Conservation (phyloP, 2,797 vertebrate genomes). For the Salmo trutta region DNA sequence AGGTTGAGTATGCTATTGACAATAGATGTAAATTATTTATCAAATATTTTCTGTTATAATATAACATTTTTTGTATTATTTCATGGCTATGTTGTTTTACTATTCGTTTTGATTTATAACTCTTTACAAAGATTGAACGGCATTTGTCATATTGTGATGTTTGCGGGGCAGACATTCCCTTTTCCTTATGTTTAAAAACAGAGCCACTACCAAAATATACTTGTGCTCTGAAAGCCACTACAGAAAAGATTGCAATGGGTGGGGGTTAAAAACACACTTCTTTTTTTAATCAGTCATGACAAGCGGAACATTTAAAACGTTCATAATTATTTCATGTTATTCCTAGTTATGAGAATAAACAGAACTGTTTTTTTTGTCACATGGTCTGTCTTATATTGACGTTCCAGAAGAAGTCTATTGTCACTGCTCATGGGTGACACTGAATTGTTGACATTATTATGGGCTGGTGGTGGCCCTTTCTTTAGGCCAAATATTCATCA, state of each 20-base stretch:
- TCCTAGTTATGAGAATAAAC: neutral
- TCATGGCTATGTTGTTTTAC: neutral
- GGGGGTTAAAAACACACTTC: too few relatives aligned
- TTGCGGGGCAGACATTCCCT: neutral
- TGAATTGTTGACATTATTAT: constrained; percentile 7
- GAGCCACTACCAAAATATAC: neutral
- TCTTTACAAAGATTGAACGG: neutral
- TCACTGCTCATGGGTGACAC: constrained; percentile 39
- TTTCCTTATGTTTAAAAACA: neutral
- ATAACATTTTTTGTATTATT: neutral
- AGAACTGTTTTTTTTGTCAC: constrained; percentile 45
- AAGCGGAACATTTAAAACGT: neutral
- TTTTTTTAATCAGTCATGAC: neutral
- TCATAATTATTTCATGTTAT: neutral
- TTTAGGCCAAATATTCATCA: neutral
- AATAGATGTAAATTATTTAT: neutral
- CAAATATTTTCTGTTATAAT: neutral
- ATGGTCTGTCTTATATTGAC: constrained; percentile 53
- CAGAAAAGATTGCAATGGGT: too few relatives aligned
- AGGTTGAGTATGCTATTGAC: neutral
- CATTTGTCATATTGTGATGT: neutral
- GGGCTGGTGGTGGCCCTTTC: neutral
- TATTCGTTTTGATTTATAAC: neutral
- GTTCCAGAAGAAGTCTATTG: constrained; percentile 65
- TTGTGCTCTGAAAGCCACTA: too few relatives aligned